Evolutionary conservation across 2,113 vertebrate species (phyloP), one percentile per base, ranked within the genome.

Genomic region (Aramus guarauna): DNA sequence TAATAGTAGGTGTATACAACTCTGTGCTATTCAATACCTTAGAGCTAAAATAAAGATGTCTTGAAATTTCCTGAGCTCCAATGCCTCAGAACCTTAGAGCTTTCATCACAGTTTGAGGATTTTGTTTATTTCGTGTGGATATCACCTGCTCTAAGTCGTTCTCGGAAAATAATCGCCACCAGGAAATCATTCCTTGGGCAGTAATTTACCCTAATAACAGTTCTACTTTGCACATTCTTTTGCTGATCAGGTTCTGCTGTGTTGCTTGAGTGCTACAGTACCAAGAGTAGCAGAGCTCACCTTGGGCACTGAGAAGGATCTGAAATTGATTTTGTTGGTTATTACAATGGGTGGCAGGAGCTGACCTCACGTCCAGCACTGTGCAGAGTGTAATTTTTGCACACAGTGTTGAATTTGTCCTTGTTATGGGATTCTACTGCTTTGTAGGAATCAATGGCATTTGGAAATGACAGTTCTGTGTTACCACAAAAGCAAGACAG

Each of bases 141-240:
- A 43, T 75, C 60, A 43, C 56, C 67, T 64, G 50, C 29, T 52
- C 63, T 12, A 11, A 75, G 68, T 21, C 69, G 69, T 66, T 96
- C 87, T 85, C 86, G 45, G 53, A 82, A 94, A 93, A 76, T 85
- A 90, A 91, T 64, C 68, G 86, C 76, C 66, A 27, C 69, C 84
- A 85, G 94, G 55, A 96, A 85, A 68, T 50, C 43, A 32, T 66
- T 91, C n/a, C 59, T 68, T 5, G 37, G 85, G 85, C 67, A 79
- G 78, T 64, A 91, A 66, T 96, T 94, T 96, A 72, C 77, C 67
- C 82, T 86, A 80, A 82, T 60, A 79, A 69, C 27, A 75, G 69
- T 73, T 93, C 67, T 76, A 43, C 84, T 91, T 72, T 41, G 91
- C 63, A 82, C 89, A 52, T 92, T 80, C 52, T 20, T 59, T 41